A percentile compares a stretch with the other conserved stretches of the same genome.
Conservation (phyloP, 2,888 invertebrate species). For the Exocentrus adspersus region DNA sequence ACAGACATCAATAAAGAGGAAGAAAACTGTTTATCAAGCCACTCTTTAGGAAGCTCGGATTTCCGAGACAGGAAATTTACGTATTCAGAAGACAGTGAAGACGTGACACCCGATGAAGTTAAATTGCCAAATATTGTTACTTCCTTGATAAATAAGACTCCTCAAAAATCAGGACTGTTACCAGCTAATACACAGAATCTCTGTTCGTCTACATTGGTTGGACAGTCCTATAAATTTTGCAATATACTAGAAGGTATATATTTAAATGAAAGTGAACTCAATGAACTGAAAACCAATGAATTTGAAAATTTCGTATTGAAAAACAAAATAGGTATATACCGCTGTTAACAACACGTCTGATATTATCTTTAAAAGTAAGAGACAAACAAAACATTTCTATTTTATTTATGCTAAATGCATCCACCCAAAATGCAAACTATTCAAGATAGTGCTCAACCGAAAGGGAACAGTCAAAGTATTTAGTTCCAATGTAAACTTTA, state of each 20-base stretch:
- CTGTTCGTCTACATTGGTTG: background rate
- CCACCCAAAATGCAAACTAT: conserved; percentile 2
- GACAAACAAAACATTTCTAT: background rate
- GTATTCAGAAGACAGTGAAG: background rate
- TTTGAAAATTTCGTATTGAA: conserved; percentile 1
- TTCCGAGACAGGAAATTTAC: background rate
- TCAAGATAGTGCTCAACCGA: background rate
- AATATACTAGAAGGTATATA: conserved; percentile 7
- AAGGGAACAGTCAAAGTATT: background rate
- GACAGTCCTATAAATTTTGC: background rate
- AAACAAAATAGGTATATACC: background rate
- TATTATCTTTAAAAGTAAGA: conserved; percentile 5
- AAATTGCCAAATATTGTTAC: background rate
- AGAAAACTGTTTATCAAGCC: background rate
- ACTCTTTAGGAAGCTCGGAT: background rate
- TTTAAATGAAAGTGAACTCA: background rate
- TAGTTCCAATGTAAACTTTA: conserved; percentile 10
- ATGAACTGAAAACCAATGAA: background rate
- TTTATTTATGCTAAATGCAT: conserved; percentile 13
- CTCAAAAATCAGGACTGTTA: background rate
- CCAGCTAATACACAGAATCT: background rate
- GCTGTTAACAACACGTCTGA: conserved; percentile 10
- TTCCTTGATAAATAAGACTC: background rate
- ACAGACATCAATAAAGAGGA: background rate
- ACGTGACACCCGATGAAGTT: background rate